These are phyloP conservation scores for Aurelia sp. DNA, from an alignment of 30 jellyfish, hydroid and myxozoan species.

Conservation along the genomic window DNA sequence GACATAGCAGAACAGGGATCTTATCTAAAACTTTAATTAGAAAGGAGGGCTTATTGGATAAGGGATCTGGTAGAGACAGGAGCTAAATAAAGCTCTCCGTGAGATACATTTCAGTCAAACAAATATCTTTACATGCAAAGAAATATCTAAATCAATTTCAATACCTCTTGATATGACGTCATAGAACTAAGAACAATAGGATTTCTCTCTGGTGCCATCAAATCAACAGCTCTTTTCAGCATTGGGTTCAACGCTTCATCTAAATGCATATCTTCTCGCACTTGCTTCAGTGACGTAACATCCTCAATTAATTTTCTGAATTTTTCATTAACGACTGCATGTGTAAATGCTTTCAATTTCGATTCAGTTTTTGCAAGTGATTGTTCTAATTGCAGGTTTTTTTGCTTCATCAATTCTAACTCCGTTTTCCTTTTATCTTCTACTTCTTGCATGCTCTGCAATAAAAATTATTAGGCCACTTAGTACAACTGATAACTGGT, in stretches of 20 bases:
- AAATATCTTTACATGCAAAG: too few relatives aligned
- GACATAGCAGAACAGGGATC: too few relatives aligned
- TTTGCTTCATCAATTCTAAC: conserved; percentile 14
- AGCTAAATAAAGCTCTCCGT: too few relatives aligned
- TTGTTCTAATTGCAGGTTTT: conserved; percentile 23
- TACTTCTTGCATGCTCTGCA: not conserved
- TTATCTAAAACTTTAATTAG: too few relatives aligned
- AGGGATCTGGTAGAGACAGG: too few relatives aligned
- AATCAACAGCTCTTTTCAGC: conserved; percentile 32
- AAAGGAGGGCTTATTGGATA: too few relatives aligned
- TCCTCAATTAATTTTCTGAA: conserved; percentile 11
- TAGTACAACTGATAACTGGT: too few relatives aligned
- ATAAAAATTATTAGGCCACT: too few relatives aligned
- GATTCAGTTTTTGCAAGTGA: conserved; percentile 17
- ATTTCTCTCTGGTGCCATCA: conserved; percentile 5
- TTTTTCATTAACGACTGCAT: not conserved
- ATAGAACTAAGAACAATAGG: conserved; percentile 13
- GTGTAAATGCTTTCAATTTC: conserved; percentile 1
- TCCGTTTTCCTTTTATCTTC: conserved; percentile 42
- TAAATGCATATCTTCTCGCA: conserved; percentile 31
- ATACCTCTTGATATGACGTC: conserved; percentile 45
- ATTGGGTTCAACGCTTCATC: conserved; percentile 20
- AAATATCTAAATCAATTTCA: not conserved
- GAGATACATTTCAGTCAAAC: too few relatives aligned
- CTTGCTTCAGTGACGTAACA: conserved; percentile 13